Evolutionary conservation across 2,113 vertebrate species (phyloP).

Genomic region (Nymphicus hollandicus): DNA sequence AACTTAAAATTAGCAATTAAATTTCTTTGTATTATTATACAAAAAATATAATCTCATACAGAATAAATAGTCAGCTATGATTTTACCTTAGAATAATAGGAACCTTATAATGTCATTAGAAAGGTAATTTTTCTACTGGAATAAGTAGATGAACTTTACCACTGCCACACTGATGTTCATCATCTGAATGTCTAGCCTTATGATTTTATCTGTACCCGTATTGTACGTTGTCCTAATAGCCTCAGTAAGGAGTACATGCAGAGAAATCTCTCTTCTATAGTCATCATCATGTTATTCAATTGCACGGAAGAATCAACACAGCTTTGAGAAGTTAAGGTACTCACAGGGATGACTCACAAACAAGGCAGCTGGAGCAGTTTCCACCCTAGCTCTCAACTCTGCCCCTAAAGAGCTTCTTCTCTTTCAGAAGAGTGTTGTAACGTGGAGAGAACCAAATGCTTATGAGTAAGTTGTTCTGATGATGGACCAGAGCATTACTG

Average conservation of each 20-base stretch:
- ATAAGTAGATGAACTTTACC: neutral
- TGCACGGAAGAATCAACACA: neutral
- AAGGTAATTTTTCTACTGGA: neutral
- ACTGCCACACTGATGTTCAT: neutral
- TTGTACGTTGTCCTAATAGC: neutral
- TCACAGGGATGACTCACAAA: neutral
- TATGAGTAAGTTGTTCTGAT: neutral
- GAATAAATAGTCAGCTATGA: neutral
- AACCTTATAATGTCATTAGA: neutral
- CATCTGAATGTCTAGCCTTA: neutral
- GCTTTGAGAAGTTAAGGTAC: neutral
- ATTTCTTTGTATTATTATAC: neutral
- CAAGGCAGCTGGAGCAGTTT: neutral
- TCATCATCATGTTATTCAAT: neutral
- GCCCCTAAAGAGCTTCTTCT: neutral
- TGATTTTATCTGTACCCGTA: neutral
- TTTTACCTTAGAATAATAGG: neutral
- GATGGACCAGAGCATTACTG: neutral
- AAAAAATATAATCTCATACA: neutral
- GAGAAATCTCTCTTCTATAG: neutral
- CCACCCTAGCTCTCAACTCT: neutral
- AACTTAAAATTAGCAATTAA: neutral
- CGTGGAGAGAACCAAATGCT: neutral
- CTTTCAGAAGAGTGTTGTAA: neutral
- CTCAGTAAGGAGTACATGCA: neutral